Percentiles rank a stretch among this genome's conserved stretches.
phyloP scores from a whole-genome alignment of 2,888 invertebrate species.

The Rhodophaea formosa region DNA sequence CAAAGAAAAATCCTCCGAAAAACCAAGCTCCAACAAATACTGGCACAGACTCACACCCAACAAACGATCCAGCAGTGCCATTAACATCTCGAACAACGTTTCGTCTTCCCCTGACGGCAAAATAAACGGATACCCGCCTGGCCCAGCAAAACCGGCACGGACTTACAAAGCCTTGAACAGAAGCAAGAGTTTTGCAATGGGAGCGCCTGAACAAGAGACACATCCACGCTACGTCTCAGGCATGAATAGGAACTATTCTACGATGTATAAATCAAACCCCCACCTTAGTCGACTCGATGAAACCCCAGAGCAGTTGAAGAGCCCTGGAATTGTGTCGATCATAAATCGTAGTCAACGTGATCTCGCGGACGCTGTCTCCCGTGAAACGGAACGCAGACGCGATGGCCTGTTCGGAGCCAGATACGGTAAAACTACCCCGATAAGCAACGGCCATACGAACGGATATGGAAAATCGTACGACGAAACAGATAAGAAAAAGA shows the following conservation, averaged over 20 bases:
- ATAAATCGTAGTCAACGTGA: slow-evolving; percentile 92
- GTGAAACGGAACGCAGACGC: slow-evolving; percentile 75
- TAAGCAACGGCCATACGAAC: slow-evolving; percentile 73
- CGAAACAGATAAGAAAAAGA: slow-evolving; percentile 83
- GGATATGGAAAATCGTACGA: slow-evolving; percentile 70
- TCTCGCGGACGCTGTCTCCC: slow-evolving; percentile 83
- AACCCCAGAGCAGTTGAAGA: slow-evolving; percentile 87
- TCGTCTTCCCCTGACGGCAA: slow-evolving; percentile 59
- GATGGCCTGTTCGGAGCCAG: slow-evolving; percentile 80
- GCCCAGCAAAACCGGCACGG: slow-evolving; percentile 89
- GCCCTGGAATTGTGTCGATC: slow-evolving; percentile 92
- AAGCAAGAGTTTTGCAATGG: slow-evolving; percentile 93
- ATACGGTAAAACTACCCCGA: slow-evolving; percentile 78
- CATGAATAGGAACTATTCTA: slow-evolving; percentile 75
- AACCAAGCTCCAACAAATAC: slow-evolving; percentile 69
- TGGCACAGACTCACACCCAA: slow-evolving; percentile 77
- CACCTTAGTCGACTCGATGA: slow-evolving; percentile 87
- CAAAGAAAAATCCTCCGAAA: slow-evolving; percentile 68
- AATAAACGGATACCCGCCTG: slow-evolving; percentile 75
- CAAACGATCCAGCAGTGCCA: slow-evolving; percentile 82
- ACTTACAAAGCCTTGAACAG: slow-evolving; percentile 89
- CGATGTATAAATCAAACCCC: slow-evolving; percentile 89
- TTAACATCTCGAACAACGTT: slow-evolving; percentile 83
- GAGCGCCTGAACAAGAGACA: slow-evolving; percentile 81
- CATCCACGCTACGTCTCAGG: slow-evolving; percentile 72